Evolutionary conservation across 2,797 vertebrate species (phyloP).

Genomic region (Rhinogobio ventralis): DNA sequence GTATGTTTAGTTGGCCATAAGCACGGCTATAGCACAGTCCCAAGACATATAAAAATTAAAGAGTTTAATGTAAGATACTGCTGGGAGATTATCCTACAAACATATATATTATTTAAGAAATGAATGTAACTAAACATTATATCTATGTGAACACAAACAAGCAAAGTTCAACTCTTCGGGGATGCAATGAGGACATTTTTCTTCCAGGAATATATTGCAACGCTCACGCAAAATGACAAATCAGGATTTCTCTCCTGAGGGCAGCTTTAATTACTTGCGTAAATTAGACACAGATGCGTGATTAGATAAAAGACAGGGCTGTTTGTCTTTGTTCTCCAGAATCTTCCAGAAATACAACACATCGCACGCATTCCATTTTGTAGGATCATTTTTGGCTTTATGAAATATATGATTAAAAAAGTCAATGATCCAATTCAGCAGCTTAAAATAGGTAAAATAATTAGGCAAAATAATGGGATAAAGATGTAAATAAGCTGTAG

Average conservation of each 20-base stretch:
- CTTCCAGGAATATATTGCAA: conserved; percentile 45
- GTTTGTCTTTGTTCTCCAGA: conserved; percentile 39
- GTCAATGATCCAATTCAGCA: conserved; percentile 13
- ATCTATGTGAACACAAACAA: background rate
- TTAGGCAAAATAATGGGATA: background rate
- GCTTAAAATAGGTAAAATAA: conserved; percentile 23
- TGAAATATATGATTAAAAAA: conserved; percentile 21
- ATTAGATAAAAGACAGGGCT: conserved; percentile 34
- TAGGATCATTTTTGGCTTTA: background rate
- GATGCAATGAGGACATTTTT: background rate
- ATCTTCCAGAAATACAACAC: conserved; percentile 14
- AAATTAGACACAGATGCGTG: conserved; percentile 43
- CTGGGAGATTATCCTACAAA: background rate
- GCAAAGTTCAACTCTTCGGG: background rate
- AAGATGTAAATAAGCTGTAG: background rate
- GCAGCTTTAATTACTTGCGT: conserved; percentile 51
- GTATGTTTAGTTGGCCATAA: background rate
- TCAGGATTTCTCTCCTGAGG: conserved; percentile 55
- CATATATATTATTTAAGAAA: background rate
- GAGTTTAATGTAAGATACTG: background rate
- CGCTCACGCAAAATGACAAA: conserved; percentile 53
- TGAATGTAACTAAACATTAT: conserved; percentile 4
- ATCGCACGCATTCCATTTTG: background rate
- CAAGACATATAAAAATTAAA: background rate
- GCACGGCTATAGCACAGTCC: background rate